Base-by-base conservation (phyloP, 2,888 invertebrate genomes). In the Selenia dentaria region DNA sequence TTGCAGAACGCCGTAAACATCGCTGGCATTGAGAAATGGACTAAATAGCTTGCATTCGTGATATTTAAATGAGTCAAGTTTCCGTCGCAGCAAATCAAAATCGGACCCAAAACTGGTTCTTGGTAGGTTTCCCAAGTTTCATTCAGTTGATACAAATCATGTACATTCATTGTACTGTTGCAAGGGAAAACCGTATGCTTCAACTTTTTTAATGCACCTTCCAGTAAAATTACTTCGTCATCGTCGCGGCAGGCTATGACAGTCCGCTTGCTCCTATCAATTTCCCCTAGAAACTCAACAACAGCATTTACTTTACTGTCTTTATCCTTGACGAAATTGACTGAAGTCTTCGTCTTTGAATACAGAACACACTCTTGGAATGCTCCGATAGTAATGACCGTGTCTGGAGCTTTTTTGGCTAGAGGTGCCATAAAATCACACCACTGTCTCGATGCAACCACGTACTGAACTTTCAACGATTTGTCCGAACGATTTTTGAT, bases 331-430 rank as follows among this genome's bases (percentile, higher is more conserved):
- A 85, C 70, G 31, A 83, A 84, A 41, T 73, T 73, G 0, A 87
- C 79, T 0, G 77, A 64, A 9, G 81, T 84, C n/a, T 66, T 83
- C 47, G 54, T 91, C 80, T 71, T 92, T 58, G 93, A 94, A 77
- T 95, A 96, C 8, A 96, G 80, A 0, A 95, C 93, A 32, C 95
- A 95, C 79, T 96, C 96, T 57, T 95, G 91, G 58, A 93, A 93
- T 12, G 95, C 94, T 0, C 94, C 93, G 41, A 96, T 94, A 42
- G 94, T 93, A 2, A 96, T 79, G 0, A 94, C 83, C 0, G 95
- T 93, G 62, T 93, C 91, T 0, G 90, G 83, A 9, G 94, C 89
- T 29, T 81, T 85, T 26, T 82, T 84, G 0, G 92, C 84, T 14
- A 96, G 83, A 0, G 87, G 77, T 32, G 92, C 85, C 61, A 96